These are phyloP conservation scores for Toxotes chatareus DNA, from an alignment of 2,113 vertebrate species.

Conservation along the genomic window DNA sequence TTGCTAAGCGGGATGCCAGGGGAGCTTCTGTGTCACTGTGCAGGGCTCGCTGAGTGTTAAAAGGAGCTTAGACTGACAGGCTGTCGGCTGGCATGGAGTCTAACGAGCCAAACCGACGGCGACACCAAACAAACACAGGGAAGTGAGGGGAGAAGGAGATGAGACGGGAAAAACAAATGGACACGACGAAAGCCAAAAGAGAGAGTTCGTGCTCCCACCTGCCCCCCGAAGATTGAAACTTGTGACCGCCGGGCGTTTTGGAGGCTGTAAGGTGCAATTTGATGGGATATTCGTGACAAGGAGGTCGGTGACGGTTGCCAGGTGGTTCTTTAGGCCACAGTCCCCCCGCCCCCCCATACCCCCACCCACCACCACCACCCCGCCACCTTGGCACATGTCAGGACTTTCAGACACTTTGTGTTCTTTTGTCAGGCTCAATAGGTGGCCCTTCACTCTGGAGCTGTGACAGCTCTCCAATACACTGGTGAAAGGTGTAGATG, in stretches of 20 bases:
- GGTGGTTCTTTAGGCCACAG: constrained; percentile 41
- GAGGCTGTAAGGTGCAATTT: constrained; percentile 22
- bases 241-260: constrained; percentile 7
- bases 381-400: constrained; percentile 43
- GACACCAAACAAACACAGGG: constrained; percentile 56
- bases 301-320: constrained; percentile 31
- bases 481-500: constrained; percentile 66
- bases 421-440: constrained; percentile 67
- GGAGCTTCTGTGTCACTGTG: constrained; percentile 55
- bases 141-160: constrained; percentile 36
- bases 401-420: constrained; percentile 63
- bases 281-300: constrained; percentile 40
- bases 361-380: background rate
- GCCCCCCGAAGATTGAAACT: constrained; percentile 33
- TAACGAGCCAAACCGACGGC: constrained; percentile 48
- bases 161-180: constrained; percentile 48
- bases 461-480: constrained; percentile 69
- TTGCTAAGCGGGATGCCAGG: constrained; percentile 48
- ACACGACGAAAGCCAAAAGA: constrained; percentile 19
- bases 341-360: background rate
- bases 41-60: constrained; percentile 51
- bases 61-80: constrained; percentile 65
- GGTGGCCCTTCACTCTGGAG: constrained; percentile 55
- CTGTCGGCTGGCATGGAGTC: constrained; percentile 44
- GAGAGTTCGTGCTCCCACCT: constrained; percentile 12